These are phyloP conservation scores for Aix galericulata DNA, from an alignment of 2,113 vertebrate species.

Conservation along the genomic window DNA sequence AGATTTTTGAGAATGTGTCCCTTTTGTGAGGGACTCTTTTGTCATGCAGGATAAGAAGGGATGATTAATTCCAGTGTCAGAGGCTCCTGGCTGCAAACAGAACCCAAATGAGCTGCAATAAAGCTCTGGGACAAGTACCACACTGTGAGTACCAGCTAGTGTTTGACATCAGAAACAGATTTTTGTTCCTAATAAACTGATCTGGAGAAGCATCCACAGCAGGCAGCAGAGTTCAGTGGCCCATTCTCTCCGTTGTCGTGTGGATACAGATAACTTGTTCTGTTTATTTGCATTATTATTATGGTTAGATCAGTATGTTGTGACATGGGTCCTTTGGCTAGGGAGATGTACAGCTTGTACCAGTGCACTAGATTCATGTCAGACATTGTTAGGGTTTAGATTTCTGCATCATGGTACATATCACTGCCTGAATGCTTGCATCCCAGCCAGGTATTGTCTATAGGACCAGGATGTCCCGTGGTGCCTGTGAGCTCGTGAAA, in stretches of 20 bases:
- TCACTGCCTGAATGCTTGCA: neutral
- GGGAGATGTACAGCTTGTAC: neutral
- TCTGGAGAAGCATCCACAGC: neutral
- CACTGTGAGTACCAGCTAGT: neutral
- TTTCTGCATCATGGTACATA: rapidly evolving
- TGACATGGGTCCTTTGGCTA: rapidly evolving
- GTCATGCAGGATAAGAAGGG: neutral
- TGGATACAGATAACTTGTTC: neutral
- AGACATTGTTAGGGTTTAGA: neutral
- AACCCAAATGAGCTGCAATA: neutral
- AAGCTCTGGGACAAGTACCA: neutral
- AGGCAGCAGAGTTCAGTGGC: rapidly evolving
- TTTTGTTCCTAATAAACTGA: neutral
- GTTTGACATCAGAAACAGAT: rapidly evolving
- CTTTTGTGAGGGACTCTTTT: neutral
- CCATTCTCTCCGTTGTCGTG: neutral
- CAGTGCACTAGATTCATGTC: neutral
- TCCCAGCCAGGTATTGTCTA: neutral
- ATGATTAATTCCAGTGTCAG: conserved; percentile 5
- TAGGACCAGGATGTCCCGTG: no score
- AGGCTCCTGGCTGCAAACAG: conserved; percentile 14
- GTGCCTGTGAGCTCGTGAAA: neutral
- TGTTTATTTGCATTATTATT: neutral
- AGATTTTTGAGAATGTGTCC: neutral
- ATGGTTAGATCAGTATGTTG: neutral